Evolutionary conservation across 2,113 vertebrate species (phyloP).

Genomic region (Pogona vitticeps): DNA sequence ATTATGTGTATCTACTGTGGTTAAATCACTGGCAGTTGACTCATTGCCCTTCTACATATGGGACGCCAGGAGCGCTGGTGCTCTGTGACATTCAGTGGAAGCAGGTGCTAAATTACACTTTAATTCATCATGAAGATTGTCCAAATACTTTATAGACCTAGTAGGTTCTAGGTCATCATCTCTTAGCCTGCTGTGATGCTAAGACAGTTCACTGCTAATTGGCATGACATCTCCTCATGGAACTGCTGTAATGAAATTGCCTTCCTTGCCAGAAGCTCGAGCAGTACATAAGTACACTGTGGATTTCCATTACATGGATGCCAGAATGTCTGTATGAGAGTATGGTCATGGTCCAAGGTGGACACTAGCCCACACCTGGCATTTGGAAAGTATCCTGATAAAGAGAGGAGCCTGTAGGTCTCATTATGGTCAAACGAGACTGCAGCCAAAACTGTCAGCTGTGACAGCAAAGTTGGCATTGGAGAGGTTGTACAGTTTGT

Average conservation of each 20-base stretch:
- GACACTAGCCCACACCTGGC: slow-evolving; percentile 22
- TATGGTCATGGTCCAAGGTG: slow-evolving; percentile 18
- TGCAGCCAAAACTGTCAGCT: slow-evolving; percentile 12
- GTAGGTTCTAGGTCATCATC: background rate
- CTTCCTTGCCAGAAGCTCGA: slow-evolving; percentile 3
- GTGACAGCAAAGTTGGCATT: background rate
- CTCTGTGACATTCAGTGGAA: background rate
- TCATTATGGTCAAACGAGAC: slow-evolving; percentile 6
- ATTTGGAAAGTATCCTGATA: slow-evolving; percentile 4
- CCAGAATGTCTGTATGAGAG: background rate
- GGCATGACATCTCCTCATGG: background rate
- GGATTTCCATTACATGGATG: background rate
- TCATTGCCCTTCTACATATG: background rate
- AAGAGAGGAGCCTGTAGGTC: background rate
- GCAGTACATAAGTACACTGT: background rate
- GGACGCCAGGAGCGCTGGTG: background rate
- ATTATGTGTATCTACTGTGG: background rate
- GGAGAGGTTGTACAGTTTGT: background rate
- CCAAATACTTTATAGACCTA: background rate
- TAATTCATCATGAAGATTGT: background rate
- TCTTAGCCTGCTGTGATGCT: background rate
- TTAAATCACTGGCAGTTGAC: slow-evolving; percentile 26
- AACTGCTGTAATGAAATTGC: slow-evolving; percentile 6
- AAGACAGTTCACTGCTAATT: background rate
- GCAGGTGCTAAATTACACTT: slow-evolving; percentile 2